A percentile compares a stretch with the other conserved stretches of the same genome.
phyloP scores from a whole-genome alignment of 30 jellyfish, hydroid and myxozoan species.

The Turritopsis rubra region DNA sequence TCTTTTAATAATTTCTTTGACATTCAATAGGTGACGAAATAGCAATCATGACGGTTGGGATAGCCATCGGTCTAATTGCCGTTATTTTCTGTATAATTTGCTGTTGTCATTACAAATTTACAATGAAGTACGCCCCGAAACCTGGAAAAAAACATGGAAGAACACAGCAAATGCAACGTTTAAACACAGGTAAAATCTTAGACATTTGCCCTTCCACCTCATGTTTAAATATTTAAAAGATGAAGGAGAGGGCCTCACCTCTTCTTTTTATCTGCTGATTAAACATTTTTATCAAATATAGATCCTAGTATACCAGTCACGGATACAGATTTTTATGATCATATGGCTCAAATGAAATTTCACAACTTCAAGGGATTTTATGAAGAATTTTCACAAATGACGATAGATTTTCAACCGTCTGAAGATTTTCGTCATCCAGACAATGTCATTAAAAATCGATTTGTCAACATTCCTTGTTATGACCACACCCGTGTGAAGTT shows the following conservation, averaged over 20 bases:
- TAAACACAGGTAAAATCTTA: conserved; percentile 24
- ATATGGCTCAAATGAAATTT: conserved; percentile 66
- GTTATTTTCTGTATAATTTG: conserved; percentile 10
- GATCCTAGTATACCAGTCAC: conserved; percentile 73
- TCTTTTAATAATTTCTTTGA: background rate
- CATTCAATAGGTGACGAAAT: conserved; percentile 23
- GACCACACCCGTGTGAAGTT: conserved; percentile 46
- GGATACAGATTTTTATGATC: conserved; percentile 57
- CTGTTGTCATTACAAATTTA: conserved; percentile 25
- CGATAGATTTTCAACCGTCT: background rate
- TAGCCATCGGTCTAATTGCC: conserved; percentile 28
- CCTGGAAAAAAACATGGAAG: conserved; percentile 19
- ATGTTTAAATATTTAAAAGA: too few relatives aligned
- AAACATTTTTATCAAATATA: background rate
- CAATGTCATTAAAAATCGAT: conserved; percentile 55
- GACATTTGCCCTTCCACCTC: too few relatives aligned
- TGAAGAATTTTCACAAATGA: conserved; percentile 47
- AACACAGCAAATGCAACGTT: conserved; percentile 1
- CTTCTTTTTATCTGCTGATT: too few relatives aligned
- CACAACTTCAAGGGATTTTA: conserved; percentile 59
- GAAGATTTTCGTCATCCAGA: conserved; percentile 37
- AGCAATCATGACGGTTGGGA: conserved; percentile 15
- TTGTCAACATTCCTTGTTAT: conserved; percentile 48
- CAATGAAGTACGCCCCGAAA: conserved; percentile 32
- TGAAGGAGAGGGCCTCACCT: too few relatives aligned